phyloP scores from a whole-genome alignment of 2,888 invertebrate genomes.

The Napeogenes inachia region DNA sequence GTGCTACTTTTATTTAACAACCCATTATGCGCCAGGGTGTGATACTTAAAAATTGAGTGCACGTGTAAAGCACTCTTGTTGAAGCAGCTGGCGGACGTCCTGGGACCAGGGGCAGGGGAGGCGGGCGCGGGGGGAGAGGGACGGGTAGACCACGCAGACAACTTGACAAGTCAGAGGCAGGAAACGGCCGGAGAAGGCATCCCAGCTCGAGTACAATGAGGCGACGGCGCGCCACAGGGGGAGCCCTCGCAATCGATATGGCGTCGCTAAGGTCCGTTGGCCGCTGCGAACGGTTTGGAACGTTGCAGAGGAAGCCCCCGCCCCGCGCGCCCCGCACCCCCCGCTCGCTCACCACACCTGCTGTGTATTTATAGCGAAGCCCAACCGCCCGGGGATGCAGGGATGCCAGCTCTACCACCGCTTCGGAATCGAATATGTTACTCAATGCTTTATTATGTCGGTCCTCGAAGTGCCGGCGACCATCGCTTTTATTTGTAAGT shows the following conservation, averaged over 20 bases:
- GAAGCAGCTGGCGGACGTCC: conserved; percentile 66
- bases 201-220: conserved; percentile 72
- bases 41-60: conserved; percentile 26
- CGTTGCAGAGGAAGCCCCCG: conserved; percentile 72
- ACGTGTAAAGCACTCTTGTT: conserved; percentile 41
- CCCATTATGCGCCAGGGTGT: conserved; percentile 13
- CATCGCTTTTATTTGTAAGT: background rate
- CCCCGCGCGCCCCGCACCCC: conserved; percentile 53
- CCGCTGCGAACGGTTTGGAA: conserved; percentile 72
- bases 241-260: conserved; percentile 78
- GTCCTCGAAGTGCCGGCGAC: background rate
- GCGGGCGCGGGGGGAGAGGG: conserved; percentile 38
- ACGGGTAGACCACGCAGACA: conserved; percentile 48
- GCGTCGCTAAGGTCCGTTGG: conserved; percentile 78
- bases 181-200: conserved; percentile 74
- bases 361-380: conserved; percentile 74
- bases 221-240: conserved; percentile 74
- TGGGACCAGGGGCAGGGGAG: conserved; percentile 42
- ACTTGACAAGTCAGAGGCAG: conserved; percentile 64
- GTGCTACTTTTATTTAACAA: background rate
- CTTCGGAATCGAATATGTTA: background rate
- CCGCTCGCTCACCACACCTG: conserved; percentile 67
- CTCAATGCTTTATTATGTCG: background rate
- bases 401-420: conserved; percentile 53
- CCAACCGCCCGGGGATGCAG: conserved; percentile 68